Conservation (phyloP, 2,888 invertebrate genomes). For the Cremastinae sp. region DNA sequence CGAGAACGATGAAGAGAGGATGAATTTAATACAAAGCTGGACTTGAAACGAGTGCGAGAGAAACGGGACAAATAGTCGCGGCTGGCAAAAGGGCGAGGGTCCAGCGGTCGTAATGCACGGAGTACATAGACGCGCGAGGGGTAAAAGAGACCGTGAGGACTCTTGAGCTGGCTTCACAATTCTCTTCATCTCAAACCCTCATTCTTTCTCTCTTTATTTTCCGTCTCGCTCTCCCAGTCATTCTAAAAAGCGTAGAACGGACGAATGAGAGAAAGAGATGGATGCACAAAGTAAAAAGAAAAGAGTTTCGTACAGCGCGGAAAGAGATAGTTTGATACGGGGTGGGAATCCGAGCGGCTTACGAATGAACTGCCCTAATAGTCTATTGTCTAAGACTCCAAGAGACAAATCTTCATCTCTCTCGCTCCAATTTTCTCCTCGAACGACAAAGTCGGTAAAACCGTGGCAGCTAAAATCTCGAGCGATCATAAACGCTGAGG, state of each 20-base stretch:
- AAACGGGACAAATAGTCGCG: constrained; percentile 58
- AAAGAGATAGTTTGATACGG: constrained; percentile 59
- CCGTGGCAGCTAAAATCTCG: too few species aligned
- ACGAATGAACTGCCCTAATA: constrained; percentile 76
- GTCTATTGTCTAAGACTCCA: constrained; percentile 78
- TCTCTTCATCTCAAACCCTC: too few species aligned
- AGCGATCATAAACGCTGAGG: too few species aligned
- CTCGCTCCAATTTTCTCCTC: constrained; percentile 46
- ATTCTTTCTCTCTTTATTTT: constrained; percentile 39
- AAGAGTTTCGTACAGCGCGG: constrained; percentile 39
- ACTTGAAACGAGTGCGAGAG: constrained; percentile 45
- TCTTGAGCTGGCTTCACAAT: constrained; percentile 56
- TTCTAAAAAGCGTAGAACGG: constrained; percentile 28
- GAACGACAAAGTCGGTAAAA: too few species aligned
- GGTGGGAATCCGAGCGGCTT: constrained; percentile 72
- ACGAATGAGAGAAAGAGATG: constrained; percentile 48
- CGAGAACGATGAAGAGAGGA: constrained; percentile 8
- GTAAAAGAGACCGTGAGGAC: constrained; percentile 56
- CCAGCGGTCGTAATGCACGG: constrained; percentile 18
- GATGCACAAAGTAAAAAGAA: constrained; percentile 23
- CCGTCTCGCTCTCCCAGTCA: constrained; percentile 48
- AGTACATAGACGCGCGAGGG: constrained; percentile 50
- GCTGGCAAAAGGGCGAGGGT: constrained; percentile 42
- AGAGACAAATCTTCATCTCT: constrained; percentile 68
- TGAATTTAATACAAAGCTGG: constrained; percentile 28